Base-by-base conservation (phyloP, 2,888 invertebrate genomes). In the Serripes groenlandicus region DNA sequence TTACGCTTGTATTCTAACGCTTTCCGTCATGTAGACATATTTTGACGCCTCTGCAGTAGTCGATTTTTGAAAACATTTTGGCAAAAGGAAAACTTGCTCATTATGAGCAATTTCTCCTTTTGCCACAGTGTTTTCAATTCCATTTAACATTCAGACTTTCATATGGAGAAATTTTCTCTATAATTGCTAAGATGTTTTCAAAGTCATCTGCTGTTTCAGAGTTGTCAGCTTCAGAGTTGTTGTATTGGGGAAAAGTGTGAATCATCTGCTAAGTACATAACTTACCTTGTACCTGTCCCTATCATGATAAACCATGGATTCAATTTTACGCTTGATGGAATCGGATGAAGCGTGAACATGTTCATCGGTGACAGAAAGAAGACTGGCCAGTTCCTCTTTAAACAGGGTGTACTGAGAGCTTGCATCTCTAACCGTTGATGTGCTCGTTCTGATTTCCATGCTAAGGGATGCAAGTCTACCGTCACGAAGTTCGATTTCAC, bases 301-400 rank as follows among this genome's bases (percentile, higher is more conserved):
- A 60, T 87, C 83, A 35, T 86, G 81, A 32, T 82, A 78, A 7
- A 85, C 75, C 28, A 94, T 76, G 15, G 75, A 68, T 71, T 88
- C 83, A 21, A 94, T 88, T 32, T 89, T 86, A 34, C 93, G 92
- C 62, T 89, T 90, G 69, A 94, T 91, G 4, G 83, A 74, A 30
- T 94, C 94, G 37, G 94, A 94, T 54, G 88, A 89, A 3, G 91
- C 90, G 9, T 90, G 89, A 3, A 92, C 79, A 7, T 72, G 69
- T 30, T 78, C 80, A 72, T 87, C 91, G 5, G 81, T 71, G 26
- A 92, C 90, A 71, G 91, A 88, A 69, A 94, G 86, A 11, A 94
- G 69, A 49, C 83, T 81, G 0, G 93, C 92, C 23, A 94, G 75
- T 75, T 93, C 90, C 64, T 94, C 94, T 58, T 87, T 89, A 90